Evolutionary conservation across 1,140 invertebrate genomes (phyloP).

Genomic region (Drosophila orosa): DNA sequence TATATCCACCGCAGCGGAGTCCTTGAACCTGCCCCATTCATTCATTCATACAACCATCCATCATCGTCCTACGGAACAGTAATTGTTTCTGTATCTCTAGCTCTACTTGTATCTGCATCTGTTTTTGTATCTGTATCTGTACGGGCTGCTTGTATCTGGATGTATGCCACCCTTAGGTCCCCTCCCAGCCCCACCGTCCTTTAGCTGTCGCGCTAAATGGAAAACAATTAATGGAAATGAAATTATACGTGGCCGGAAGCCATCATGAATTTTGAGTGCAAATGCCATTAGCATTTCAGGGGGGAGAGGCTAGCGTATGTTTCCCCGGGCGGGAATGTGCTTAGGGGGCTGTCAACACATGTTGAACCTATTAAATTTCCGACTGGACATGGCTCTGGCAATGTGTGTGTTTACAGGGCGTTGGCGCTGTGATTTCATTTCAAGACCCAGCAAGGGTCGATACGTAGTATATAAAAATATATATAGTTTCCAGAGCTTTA

Average conservation of each 20-base stretch:
- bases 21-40: slow-evolving; percentile 1
- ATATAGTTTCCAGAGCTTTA: neutral
- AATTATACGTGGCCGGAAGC: slow-evolving; percentile 73
- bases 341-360: slow-evolving; percentile 52
- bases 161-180: neutral
- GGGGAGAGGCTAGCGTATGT: no score
- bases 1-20: neutral
- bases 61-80: slow-evolving; percentile 3
- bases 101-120: neutral
- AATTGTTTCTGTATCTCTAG: neutral
- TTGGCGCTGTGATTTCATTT: slow-evolving; percentile 64
- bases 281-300: slow-evolving; percentile 71
- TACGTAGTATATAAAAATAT: neutral
- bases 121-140: neutral
- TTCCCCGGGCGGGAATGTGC: no score
- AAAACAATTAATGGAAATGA: slow-evolving; percentile 80
- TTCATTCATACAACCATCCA: neutral
- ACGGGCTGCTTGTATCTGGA: neutral
- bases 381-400: neutral
- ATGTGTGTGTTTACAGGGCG: slow-evolving; percentile 17
- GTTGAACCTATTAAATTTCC: slow-evolving; percentile 72
- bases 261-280: slow-evolving; percentile 76
- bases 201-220: slow-evolving; percentile 44
- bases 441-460: slow-evolving; percentile 48
- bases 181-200: neutral